phyloP scores from a whole-genome alignment of 2,113 vertebrate species.

The Osmerus mordax region DNA sequence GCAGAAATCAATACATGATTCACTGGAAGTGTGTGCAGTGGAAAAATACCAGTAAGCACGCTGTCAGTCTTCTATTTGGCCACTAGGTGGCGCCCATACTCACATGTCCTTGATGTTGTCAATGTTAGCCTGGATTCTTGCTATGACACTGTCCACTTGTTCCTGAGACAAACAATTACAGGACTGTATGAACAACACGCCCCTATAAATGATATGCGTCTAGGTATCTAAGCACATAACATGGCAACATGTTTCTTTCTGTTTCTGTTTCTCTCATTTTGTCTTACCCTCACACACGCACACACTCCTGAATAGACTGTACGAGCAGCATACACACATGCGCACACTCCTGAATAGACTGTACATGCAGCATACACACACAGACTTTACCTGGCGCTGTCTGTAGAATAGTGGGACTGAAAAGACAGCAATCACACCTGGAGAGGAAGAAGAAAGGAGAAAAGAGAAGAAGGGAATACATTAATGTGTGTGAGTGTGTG shows the following conservation, averaged over 20 bases:
- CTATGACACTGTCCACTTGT: constrained; percentile 75
- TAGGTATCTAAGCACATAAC: neutral
- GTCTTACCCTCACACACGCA: neutral
- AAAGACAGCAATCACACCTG: constrained; percentile 84
- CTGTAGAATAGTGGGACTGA: constrained; percentile 85
- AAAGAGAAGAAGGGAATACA: neutral
- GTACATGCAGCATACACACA: neutral
- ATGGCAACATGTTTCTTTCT: neutral
- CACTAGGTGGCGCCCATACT: constrained; percentile 63
- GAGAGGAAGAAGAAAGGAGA: neutral
- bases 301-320: neutral
- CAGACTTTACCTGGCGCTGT: constrained; percentile 78
- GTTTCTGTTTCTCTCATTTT: no score
- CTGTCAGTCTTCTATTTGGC: neutral
- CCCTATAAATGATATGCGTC: neutral
- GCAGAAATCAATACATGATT: neutral
- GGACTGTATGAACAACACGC: neutral
- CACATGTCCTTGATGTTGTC: constrained; percentile 83
- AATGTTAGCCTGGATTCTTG: constrained; percentile 69
- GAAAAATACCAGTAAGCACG: neutral
- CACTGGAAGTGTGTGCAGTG: neutral
- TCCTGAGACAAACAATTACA: constrained; percentile 65
- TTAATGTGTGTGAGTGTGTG: neutral
- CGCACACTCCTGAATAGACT: no score
- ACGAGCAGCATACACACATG: neutral